These are phyloP conservation scores for Disparrhopalites patrizii DNA, from an alignment of 2,888 invertebrate species.

Conservation along the genomic window DNA sequence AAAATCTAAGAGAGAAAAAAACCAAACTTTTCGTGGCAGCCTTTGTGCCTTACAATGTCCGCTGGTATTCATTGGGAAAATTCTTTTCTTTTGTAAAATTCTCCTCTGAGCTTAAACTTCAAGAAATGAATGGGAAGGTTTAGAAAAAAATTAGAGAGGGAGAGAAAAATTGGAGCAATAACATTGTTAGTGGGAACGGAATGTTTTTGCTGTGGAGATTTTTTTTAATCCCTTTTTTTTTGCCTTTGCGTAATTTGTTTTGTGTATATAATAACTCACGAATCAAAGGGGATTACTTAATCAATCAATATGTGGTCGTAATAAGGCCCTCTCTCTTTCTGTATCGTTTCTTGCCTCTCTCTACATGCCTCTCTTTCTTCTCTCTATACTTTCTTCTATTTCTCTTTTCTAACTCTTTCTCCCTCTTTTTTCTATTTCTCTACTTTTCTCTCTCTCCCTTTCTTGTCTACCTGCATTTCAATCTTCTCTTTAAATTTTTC, in stretches of 20 bases:
- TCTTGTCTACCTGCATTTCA: too few species aligned
- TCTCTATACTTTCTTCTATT: too few species aligned
- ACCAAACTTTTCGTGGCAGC: too few species aligned
- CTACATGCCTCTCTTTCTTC: too few species aligned
- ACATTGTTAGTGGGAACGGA: not conserved
- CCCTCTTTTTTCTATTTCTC: too few species aligned
- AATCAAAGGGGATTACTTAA: not conserved
- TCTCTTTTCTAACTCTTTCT: too few species aligned
- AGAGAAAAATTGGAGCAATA: conserved; percentile 3
- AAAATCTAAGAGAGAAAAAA: not conserved
- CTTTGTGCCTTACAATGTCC: not conserved
- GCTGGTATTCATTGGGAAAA: not conserved
- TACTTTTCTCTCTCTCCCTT: too few species aligned
- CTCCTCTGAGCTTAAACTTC: not conserved
- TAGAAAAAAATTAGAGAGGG: not conserved
- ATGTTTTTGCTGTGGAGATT: not conserved
- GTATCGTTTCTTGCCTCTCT: too few species aligned
- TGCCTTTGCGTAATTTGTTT: not conserved
- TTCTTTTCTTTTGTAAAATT: not conserved
- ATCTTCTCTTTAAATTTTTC: too few species aligned
- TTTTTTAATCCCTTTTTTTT: not conserved
- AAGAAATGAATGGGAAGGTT: not conserved
- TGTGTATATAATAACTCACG: too few species aligned
- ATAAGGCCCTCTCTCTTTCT: too few species aligned
- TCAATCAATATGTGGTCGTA: conserved; percentile 8